Base-by-base conservation (phyloP, 2,888 invertebrate species). In the Xiphydria camelus region DNA sequence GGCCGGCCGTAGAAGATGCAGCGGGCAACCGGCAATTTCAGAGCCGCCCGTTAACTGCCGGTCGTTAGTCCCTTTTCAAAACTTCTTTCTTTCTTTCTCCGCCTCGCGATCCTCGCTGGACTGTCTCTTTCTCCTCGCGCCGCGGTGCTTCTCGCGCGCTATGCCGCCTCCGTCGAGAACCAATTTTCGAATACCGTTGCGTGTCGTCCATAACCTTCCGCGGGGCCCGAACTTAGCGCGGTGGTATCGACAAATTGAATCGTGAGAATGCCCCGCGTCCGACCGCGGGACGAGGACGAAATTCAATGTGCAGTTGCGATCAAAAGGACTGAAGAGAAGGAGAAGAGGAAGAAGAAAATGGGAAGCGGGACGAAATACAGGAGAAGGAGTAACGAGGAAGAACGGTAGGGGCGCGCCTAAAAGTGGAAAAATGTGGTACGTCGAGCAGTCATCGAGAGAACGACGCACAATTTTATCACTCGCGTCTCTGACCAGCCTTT, bases 21-120 rank as follows among this genome's bases (percentile, higher is more conserved):
- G 61, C 69, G 64, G 66, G 71, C 72, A 75, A 75, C 75, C 75
- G 62, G 75, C 74, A 75, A 75, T 75, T 75, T 75, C 73, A 69
- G 73, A 73, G 75, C 75, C 75, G 75, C 72, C n/a, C 74, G 75
- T 75, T 75, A 75, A 75, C 75, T 75, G 75, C 75, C 72, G 75
- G 75, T 75, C 75, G 75, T 75, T 75, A 75, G 75, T 75, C 74
- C 74, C 74, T 75, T 75, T 75, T 75, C 75, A 75, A 75, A 75
- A 74, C 68, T 71, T 62, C 68, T 72, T 68, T 75, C 68, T 65
- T 68, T 69, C 66, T 64, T 54, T 51, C 53, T 48, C 60, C 54
- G 53, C 49, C 51, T 41, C 44, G 19, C 10, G 6, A 14, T 18
- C 18, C 15, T 6, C 4, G 34, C 18, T 18, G 34, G 18, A 17